Base-by-base conservation (phyloP, 2,797 vertebrate species). In the Poecile montanus region DNA sequence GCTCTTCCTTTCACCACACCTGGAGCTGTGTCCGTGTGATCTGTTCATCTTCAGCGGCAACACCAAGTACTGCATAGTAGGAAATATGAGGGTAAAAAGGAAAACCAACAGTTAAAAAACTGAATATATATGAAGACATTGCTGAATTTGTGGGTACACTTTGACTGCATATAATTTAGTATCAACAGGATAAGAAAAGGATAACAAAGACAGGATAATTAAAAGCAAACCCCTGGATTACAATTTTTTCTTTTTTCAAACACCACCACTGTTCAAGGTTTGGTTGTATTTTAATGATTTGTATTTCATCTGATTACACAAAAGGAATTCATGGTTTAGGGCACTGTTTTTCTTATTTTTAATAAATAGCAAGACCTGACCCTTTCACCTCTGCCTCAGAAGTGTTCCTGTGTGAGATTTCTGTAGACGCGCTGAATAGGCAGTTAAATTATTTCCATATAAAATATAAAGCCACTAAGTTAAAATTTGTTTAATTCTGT, bases 71-170 rank as follows among this genome's bases (percentile, higher is more conserved):
- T 88, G 67, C 67, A 87, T 34, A 94, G 58, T 83, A 74, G 38
- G 65, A 76, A 77, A 89, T 62, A 82, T 27, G 23, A 62, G 3
- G 18, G 20, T 9, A 5, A 79, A 50, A 74, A 38, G 34, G 8
- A 88, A n/a, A 81, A 82, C 2, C 13, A 83, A 38, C 29, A 56
- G 12, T 36, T 81, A 15, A 95, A 78, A 92, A 68, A 48, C 6
- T 9, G 26, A 75, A 45, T 51, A 7, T 21, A 18, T 67, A 94
- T 73, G 54, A 89, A 95, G 75, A 92, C 45, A 94, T 91, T 95
- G 87, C 90, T 90, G 40, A 86, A 94, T 47, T 82, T 5, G 11
- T 88, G 71, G n/a, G 25, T 72, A 93, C 23, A 89, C 92, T 95
- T 80, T 77, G 44, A 89, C 63, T 83, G 8, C 7, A 60, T 19